phyloP scores from a whole-genome alignment of 2,797 vertebrate species.

The Oryzias sinensis region DNA sequence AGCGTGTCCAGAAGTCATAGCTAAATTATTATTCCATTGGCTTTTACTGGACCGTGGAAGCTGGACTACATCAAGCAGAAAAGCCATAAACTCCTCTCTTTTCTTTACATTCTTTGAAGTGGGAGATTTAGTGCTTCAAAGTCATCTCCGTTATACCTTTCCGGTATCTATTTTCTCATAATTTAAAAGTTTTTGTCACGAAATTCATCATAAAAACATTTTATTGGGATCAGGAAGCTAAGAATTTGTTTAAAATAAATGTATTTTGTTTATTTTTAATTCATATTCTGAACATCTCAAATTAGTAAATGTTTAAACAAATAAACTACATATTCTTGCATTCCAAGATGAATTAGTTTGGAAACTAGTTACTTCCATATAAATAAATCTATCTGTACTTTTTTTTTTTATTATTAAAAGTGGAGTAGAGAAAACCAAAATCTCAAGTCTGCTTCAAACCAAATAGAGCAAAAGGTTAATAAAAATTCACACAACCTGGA shows the following conservation, averaged over 20 bases:
- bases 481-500: too few relatives aligned
- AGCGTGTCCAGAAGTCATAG: conserved; percentile 21
- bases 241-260: neutral
- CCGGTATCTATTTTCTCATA: conserved; percentile 8
- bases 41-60: conserved; percentile 13
- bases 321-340: too few relatives aligned
- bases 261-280: conserved; percentile 2
- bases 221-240: neutral
- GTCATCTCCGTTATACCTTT: conserved; percentile 1
- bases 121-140: conserved; percentile 2
- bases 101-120: conserved; percentile 11
- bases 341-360: too few relatives aligned
- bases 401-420: too few relatives aligned
- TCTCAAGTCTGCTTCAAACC: too few relatives aligned
- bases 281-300: neutral
- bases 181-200: conserved; percentile 7
- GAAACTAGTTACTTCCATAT: too few relatives aligned
- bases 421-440: too few relatives aligned
- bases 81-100: conserved; percentile 11
- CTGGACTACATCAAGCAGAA: conserved; percentile 18
- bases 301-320: neutral
- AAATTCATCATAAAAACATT: conserved; percentile 4
- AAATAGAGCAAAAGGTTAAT: too few relatives aligned
- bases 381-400: too few relatives aligned
- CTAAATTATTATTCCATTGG: conserved; percentile 10